phyloP scores from a whole-genome alignment of 1,140 invertebrate species.

The Argopecten irradians region DNA sequence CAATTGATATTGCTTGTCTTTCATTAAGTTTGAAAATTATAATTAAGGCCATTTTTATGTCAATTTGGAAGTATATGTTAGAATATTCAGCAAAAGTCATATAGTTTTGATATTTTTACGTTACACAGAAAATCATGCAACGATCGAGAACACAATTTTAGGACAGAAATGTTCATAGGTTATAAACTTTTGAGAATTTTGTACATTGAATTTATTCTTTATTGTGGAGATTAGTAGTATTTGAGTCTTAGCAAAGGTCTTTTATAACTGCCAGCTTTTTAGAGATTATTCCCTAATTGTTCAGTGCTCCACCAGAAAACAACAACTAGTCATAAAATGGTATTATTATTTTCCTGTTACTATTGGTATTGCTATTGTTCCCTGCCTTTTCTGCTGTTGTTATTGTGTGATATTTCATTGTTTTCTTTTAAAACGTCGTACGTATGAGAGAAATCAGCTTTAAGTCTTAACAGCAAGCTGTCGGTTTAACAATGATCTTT shows the following conservation, averaged over 20 bases:
- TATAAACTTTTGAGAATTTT: neutral
- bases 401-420: neutral
- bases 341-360: neutral
- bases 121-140: neutral
- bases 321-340: conserved; percentile 7
- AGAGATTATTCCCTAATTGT: neutral
- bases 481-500: too few relatives aligned
- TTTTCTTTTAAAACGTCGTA: too few relatives aligned
- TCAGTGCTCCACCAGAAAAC: conserved; percentile 4
- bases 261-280: neutral
- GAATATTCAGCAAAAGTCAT: neutral
- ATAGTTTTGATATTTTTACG: conserved; percentile 13
- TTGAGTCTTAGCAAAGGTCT: neutral
- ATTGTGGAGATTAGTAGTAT: neutral
- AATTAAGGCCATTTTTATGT: neutral
- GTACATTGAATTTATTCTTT: neutral
- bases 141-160: neutral
- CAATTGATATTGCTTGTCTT: conserved; percentile 37
- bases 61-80: neutral
- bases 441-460: neutral
- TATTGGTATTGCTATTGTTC: neutral
- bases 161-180: neutral
- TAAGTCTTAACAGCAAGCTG: too few relatives aligned
- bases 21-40: neutral
- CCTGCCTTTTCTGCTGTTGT: neutral